Conservation (phyloP, 2,797 vertebrate species). For the Nannoperca obscura region DNA sequence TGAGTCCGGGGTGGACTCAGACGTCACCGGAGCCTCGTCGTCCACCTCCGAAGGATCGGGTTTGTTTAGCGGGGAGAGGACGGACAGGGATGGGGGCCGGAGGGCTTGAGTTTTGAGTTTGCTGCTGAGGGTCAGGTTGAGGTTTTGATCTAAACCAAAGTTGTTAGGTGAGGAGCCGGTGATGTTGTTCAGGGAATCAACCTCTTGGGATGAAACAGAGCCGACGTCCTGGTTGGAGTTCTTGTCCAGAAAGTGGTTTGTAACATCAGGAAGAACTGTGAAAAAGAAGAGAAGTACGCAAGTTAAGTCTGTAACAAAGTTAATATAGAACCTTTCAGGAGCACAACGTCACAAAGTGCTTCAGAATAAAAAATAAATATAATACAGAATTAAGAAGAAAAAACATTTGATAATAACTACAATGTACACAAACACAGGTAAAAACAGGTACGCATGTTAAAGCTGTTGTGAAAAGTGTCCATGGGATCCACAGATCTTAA, state of each 20-base stretch:
- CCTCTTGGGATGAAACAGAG: slow-evolving; percentile 37
- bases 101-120: slow-evolving; percentile 39
- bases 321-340: not conserved
- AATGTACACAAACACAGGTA: not conserved
- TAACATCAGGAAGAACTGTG: slow-evolving; percentile 73
- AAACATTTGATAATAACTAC: not conserved
- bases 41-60: slow-evolving; percentile 71
- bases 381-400: not conserved
- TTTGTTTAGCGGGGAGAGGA: slow-evolving; percentile 76
- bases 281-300: slow-evolving; percentile 8
- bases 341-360: not conserved
- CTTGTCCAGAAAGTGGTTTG: slow-evolving; percentile 70
- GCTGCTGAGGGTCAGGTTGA: slow-evolving; percentile 72
- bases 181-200: slow-evolving; percentile 73
- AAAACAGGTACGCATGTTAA: not conserved
- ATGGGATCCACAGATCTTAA: too few species aligned
- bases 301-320: not conserved
- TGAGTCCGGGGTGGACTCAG: slow-evolving; percentile 77
- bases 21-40: slow-evolving; percentile 74
- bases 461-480: not conserved
- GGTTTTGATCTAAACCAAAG: slow-evolving; percentile 75
- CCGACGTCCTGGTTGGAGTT: slow-evolving; percentile 71
- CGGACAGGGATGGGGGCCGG: slow-evolving; percentile 73
- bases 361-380: not conserved
- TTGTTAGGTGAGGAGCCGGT: slow-evolving; percentile 29